A percentile compares a stretch with the other conserved stretches of the same genome.
phyloP scores from a whole-genome alignment of 37 sponge, comb jelly and placozoan genomes.

The Crambe crambe region DNA sequence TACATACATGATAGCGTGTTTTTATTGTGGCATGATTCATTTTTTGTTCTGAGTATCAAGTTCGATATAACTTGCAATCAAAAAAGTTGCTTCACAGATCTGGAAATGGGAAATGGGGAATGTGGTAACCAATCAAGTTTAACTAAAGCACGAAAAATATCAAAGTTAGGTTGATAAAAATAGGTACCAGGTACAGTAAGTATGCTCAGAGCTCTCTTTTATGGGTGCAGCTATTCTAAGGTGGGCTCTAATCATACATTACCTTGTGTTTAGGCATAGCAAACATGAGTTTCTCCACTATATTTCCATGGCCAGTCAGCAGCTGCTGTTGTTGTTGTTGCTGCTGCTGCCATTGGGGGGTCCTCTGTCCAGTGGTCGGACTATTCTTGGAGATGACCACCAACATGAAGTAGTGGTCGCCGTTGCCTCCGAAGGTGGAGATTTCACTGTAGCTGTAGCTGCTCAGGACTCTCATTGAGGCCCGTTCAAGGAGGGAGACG shows the following conservation, averaged over 20 bases:
- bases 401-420: constrained; percentile 45
- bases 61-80: constrained; percentile 56
- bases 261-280: constrained; percentile 52
- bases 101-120: too few species aligned
- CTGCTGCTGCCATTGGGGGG: background rate
- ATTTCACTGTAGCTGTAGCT: constrained; percentile 32
- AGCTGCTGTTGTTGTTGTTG: too few species aligned
- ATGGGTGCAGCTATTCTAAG: too few species aligned
- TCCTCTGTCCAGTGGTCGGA: background rate
- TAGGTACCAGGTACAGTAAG: too few species aligned
- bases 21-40: too few species aligned
- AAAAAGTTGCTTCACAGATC: constrained; percentile 47
- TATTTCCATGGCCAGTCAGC: background rate
- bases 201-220: too few species aligned
- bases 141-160: too few species aligned
- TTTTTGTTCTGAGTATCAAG: background rate
- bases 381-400: constrained; percentile 19
- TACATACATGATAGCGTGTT: too few species aligned
- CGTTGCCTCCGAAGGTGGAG: constrained; percentile 47
- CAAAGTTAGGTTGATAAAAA: too few species aligned
- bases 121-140: too few species aligned
- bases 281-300: constrained; percentile 43
- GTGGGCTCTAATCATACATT: too few species aligned
- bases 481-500: constrained; percentile 19
- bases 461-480: background rate